phyloP scores from a whole-genome alignment of 2,797 vertebrate genomes.

The Remorina albescens region DNA sequence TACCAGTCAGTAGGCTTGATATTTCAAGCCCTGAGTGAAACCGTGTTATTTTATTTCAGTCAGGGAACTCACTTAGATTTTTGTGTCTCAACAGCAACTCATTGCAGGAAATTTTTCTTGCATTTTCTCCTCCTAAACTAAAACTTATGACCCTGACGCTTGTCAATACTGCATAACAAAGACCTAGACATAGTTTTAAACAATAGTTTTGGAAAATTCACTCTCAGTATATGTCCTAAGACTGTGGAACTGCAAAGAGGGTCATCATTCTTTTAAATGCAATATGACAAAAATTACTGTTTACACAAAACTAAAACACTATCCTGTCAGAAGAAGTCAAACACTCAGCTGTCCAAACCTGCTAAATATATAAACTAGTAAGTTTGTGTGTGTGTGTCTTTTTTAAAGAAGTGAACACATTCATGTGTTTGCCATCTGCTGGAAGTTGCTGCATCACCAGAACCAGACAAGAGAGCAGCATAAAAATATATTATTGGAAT shows the following conservation, averaged over 20 bases:
- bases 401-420: neutral
- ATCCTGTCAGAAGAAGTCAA: neutral
- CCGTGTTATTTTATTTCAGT: neutral
- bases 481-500: slow-evolving; percentile 37
- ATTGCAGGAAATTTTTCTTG: neutral
- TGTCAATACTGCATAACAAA: neutral
- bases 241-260: neutral
- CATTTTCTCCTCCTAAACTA: neutral
- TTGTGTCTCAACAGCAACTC: neutral
- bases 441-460: slow-evolving; percentile 16
- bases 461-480: slow-evolving; percentile 19
- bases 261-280: neutral
- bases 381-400: slow-evolving; percentile 1
- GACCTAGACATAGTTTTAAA: neutral
- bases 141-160: neutral
- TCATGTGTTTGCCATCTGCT: slow-evolving; percentile 30
- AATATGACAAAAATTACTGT: neutral
- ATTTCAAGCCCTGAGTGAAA: too few species aligned
- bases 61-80: neutral
- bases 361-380: slow-evolving; percentile 1
- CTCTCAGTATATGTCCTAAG: neutral
- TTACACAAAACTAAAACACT: neutral
- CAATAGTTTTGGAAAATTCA: neutral
- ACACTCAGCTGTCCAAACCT: neutral
- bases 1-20: too few species aligned